Base-by-base conservation (phyloP, 2,797 vertebrate genomes). In the Pitangus sulphuratus region DNA sequence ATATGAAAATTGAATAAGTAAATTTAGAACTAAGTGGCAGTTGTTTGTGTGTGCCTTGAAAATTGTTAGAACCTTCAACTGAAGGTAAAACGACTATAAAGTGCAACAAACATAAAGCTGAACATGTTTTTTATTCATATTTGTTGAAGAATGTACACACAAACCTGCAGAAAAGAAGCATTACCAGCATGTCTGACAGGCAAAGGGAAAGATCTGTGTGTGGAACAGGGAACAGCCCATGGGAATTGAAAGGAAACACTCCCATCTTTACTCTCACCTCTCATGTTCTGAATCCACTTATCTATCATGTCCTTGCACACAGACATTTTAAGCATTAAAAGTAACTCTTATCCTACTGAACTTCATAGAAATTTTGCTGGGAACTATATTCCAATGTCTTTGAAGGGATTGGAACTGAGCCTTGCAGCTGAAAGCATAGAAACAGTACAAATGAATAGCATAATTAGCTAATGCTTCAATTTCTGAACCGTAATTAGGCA, bases 171-270 rank as follows among this genome's bases (percentile, higher is more conserved):
- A n/a, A 54, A 77, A 39, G 25, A 31, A 77, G 33, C 35, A 14
- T 15, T 57, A 33, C 20, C 72, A 58, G n/a, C 20, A 4, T 24
- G 28, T 26, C 30, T 70, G 60, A 54, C 22, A 66, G 56, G 26
- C 24, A 48, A 47, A 21, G 21, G 74, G 54, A 57, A 5, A 35
- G 28, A 26, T 28, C 53, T 48, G 7, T 19, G 44, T 14, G 64
- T 7, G 15, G 42, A 35, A 45, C 47, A 53, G 42, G 39, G 33
- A n/a, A n/a, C 3, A 11, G 58, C 47, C 37, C 57, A 5, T 5
- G 6, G 58, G 45, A 77, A 47, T 3, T 0, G 0, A 57, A 47
- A 42, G 31, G 20, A 70, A 75, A 62, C 33, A 44, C 62, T 45
- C 22, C 3, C 37, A n/a, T 11, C 21, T 54, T 77, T 28, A 39